Percentiles rank a stretch among this genome's conserved stretches.
Evolutionary conservation across 2,113 vertebrate species (phyloP).

Genomic region (Pseudopipra pipra): DNA sequence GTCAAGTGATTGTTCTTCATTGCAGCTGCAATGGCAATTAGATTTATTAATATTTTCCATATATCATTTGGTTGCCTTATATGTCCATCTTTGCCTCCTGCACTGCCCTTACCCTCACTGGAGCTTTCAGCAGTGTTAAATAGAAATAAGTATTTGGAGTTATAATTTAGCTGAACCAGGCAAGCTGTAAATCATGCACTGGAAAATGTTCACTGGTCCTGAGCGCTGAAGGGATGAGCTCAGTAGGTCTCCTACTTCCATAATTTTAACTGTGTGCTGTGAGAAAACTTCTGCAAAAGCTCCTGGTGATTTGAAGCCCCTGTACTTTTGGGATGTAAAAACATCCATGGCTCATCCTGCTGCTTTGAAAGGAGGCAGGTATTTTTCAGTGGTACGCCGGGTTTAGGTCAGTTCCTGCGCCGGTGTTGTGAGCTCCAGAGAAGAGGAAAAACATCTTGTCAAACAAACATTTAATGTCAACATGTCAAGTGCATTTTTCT

Average conservation of each 20-base stretch:
- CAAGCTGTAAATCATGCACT: neutral
- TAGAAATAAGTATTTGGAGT: neutral
- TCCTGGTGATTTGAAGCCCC: neutral
- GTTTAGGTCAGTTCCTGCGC: neutral
- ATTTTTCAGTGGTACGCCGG: neutral
- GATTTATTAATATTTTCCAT: conserved; percentile 61
- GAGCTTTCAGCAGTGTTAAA: neutral
- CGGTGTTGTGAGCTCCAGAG: neutral
- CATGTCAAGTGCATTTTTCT: neutral
- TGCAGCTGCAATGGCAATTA: conserved; percentile 10
- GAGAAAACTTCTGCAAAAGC: neutral
- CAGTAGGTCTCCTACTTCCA: neutral
- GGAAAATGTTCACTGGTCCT: neutral
- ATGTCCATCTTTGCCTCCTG: conserved; percentile 50
- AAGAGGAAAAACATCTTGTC: neutral
- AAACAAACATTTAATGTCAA: neutral
- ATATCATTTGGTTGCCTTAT: conserved; percentile 46
- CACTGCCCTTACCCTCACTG: neutral
- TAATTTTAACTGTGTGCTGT: neutral
- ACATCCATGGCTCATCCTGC: neutral
- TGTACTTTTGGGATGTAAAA: neutral
- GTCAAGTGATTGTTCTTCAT: conserved; percentile 13
- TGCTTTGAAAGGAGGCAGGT: neutral
- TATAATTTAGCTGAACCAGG: neutral
- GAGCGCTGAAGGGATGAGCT: neutral